These are phyloP conservation scores for Drosophila nebulosa DNA, from an alignment of 1,140 invertebrate species.

Conservation along the genomic window DNA sequence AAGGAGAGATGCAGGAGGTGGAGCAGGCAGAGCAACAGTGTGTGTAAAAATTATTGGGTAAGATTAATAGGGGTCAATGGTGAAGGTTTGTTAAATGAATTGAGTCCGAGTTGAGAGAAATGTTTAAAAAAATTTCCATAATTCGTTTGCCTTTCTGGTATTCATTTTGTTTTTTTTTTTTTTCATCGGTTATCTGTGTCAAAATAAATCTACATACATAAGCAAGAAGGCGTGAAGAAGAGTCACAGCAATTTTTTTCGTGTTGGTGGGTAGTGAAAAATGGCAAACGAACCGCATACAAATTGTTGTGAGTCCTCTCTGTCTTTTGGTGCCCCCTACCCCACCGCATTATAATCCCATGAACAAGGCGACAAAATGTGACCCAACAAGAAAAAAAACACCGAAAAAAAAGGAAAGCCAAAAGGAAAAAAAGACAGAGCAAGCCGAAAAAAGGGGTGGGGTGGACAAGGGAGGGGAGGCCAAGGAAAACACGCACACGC, in stretches of 20 bases:
- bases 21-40: too few species aligned
- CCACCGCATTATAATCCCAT: slow-evolving; percentile 25
- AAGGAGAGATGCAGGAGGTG: too few species aligned
- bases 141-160: not conserved
- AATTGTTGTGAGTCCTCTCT: slow-evolving; percentile 54
- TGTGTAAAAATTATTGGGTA: slow-evolving; percentile 19
- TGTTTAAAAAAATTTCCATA: not conserved
- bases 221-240: slow-evolving; percentile 16
- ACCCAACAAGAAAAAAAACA: slow-evolving; percentile 14
- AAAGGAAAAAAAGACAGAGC: not conserved
- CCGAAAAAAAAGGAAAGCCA: slow-evolving; percentile 29
- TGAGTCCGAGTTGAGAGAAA: not conserved
- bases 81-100: not conserved
- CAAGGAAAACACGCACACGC: slow-evolving; percentile 58
- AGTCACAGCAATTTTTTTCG: slow-evolving; percentile 12
- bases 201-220: slow-evolving; percentile 68
- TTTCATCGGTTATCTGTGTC: not conserved
- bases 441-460: slow-evolving; percentile 1
- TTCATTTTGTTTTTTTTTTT: not conserved
- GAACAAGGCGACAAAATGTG: slow-evolving; percentile 61
- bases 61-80: slow-evolving; percentile 14
- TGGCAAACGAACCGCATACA: slow-evolving; percentile 75
- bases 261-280: slow-evolving; percentile 53
- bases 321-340: not conserved
- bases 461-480: slow-evolving; percentile 25